Evolutionary conservation across 2,888 invertebrate species (phyloP), one percentile per base, ranked within the genome.

Genomic region (Metacarcinus magister): DNA sequence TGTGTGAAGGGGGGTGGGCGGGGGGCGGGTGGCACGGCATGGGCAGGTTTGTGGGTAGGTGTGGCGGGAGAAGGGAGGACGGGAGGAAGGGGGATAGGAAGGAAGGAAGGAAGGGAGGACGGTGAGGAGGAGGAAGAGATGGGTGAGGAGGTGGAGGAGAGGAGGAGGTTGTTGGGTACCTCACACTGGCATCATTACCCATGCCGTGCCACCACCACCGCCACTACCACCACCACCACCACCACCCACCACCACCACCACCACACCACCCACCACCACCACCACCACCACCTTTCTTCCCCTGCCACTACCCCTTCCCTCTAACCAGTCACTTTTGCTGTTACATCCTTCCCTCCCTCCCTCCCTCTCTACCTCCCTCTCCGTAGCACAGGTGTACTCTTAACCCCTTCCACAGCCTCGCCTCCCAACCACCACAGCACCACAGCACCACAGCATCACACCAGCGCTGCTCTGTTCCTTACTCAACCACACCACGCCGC

Each of bases 241-340:
- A n/a, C 44, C 91, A 46, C 13, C 44, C 91, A 46, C 13, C 16
- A 43, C 44, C 46, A 32, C 16, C 28, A 1, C 10, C 28, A 32
- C 93, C 60, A 54, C 93, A 4, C 16, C 93, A 32, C 28, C 93
- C 10, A 60, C 32, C 28, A 44, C 46, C 91, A 44, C 44, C 91
- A 48, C 46, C 46, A 91, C 46, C 46, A 46, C 91, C 23, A 39
- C 90, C 92, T 54, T 92, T 32, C 46, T 39, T n/a, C n/a, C 92
- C 28, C 46, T 48, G 0, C 54, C 32, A 44, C 44, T 16, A 4
- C 90, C 28, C 92, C 48, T 13, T 44, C 92, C n/a, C 16, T 10
- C 43, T 13, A 44, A 91, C 91, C 91, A 16, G n/a, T 91, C 91
- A 46, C 46, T 91, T 46, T 46, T 91, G 91, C 91, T 91, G 44